Conservation (phyloP, 2,797 vertebrate genomes). For the Botia kubotai region DNA sequence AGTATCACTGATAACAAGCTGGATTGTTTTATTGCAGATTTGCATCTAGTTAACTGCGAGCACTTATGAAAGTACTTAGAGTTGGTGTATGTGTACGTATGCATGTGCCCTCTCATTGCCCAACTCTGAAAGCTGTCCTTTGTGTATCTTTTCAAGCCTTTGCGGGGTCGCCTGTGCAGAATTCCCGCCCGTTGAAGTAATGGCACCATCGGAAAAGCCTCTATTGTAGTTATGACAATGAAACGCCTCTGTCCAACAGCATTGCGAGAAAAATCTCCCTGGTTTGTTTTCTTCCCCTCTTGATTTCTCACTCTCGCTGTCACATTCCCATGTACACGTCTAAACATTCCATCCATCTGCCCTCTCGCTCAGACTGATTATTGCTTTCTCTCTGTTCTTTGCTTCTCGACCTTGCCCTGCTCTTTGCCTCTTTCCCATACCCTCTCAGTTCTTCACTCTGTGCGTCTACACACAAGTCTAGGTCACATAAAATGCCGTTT, state of each 20-base stretch:
- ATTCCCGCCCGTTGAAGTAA: constrained; percentile 98
- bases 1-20: constrained; percentile 27
- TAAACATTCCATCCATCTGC: constrained; percentile 82
- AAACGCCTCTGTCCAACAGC: constrained; percentile 81
- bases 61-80: constrained; percentile 70
- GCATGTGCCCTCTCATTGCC: constrained; percentile 73
- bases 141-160: constrained; percentile 78
- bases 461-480: constrained; percentile 23
- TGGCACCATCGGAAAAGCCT: constrained; percentile 84
- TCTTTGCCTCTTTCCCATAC: constrained; percentile 55
- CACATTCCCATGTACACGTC: constrained; percentile 80
- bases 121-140: constrained; percentile 81
- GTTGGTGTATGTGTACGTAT: constrained; percentile 69
- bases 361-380: constrained; percentile 71
- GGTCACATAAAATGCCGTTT: constrained; percentile 36
- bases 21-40: constrained; percentile 46
- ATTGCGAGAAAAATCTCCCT: constrained; percentile 79
- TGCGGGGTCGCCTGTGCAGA: constrained; percentile 84
- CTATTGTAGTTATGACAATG: constrained; percentile 87
- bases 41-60: constrained; percentile 68
- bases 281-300: constrained; percentile 82
- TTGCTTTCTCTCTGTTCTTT: constrained; percentile 66
- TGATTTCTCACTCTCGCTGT: constrained; percentile 81
- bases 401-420: constrained; percentile 66
- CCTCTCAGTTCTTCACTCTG: constrained; percentile 31